Evolutionary conservation across 2,888 invertebrate genomes (phyloP), one percentile per base, ranked within the genome.

Genomic region (Sericinus montela): DNA sequence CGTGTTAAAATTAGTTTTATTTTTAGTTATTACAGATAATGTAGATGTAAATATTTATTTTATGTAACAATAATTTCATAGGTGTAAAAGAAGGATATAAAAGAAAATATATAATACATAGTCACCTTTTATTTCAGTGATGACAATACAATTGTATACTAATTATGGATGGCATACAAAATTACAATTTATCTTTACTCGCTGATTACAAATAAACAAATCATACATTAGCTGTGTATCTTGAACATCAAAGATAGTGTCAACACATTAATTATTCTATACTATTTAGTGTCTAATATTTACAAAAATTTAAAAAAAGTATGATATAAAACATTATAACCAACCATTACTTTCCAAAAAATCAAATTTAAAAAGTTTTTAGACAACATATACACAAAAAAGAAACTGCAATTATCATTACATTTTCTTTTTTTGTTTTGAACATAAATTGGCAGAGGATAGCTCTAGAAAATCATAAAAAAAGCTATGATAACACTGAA

Each of bases 91-190:
- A 34, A 8, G 23, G 10, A 9, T 1, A 28, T 6, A 41, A 34
- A 42, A 47, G 34, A 38, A 44, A 16, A 34, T n/a, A 23, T 41
- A 11, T 42, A 41, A 43, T 48, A 47, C 47, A 52, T 60, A 55
- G 53, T 62, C 63, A 66, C 62, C 58, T 79, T 19, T 80, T 79
- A 75, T 77, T 76, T 72, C 64, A 59, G 64, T 72, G 68, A 72
- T 69, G 67, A 70, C 56, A 55, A 58, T 60, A 62, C 55, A 59
- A 51, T 58, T n/a, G 55, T 60, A 58, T 50, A 57, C 56, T 67
- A 53, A 58, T 53, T 55, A 51, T 63, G 67, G 65, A 67, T 65
- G 65, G 65, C 67, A 66, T 65, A 61, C 55, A 59, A 54, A 60
- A 52, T 57, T 58, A 56, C 45, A 45, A 41, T 41, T 52, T 51